Evolutionary conservation across 2,797 vertebrate species (phyloP).

Genomic region (Netta rufina): DNA sequence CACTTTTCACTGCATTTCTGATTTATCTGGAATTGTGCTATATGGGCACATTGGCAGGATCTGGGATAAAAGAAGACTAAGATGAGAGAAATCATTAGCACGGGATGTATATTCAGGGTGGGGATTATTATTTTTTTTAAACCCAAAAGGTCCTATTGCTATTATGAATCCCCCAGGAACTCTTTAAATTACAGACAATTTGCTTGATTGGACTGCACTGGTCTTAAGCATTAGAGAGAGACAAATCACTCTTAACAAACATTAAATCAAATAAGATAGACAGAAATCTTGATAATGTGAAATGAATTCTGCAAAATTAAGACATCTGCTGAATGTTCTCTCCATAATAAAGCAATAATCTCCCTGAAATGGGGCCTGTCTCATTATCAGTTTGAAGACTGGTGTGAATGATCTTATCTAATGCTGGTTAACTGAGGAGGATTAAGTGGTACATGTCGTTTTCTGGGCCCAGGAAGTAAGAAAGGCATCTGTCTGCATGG

Average conservation of each 20-base stretch:
- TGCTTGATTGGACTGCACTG: conserved; percentile 68
- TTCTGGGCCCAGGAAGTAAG: not conserved
- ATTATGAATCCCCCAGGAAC: conserved; percentile 66
- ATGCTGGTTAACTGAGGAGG: conserved; percentile 23
- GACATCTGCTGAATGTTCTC: conserved; percentile 40
- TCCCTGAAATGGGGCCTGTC: conserved; percentile 50
- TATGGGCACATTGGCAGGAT: conserved; percentile 56
- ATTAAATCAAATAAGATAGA: conserved; percentile 71
- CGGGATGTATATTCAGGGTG: conserved; percentile 48
- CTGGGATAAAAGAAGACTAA: conserved; percentile 65
- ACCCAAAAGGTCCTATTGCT: conserved; percentile 53
- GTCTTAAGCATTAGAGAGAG: conserved; percentile 66
- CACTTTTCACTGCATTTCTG: conserved; percentile 66
- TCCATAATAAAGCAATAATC: conserved; percentile 63
- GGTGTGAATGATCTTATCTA: conserved; percentile 38
- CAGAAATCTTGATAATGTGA: conserved; percentile 70
- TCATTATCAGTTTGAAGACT: conserved; percentile 58
- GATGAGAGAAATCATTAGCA: conserved; percentile 70
- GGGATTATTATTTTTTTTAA: not conserved
- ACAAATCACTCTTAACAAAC: conserved; percentile 71
- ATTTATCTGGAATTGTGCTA: conserved; percentile 71
- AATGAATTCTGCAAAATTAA: conserved; percentile 71
- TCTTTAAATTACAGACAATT: conserved; percentile 72
- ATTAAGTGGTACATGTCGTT: not conserved
- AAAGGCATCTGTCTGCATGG: not conserved